Percentiles rank a stretch among this genome's conserved stretches.
phyloP scores from a whole-genome alignment of 2,888 invertebrate species.

The Pammene aurita region DNA sequence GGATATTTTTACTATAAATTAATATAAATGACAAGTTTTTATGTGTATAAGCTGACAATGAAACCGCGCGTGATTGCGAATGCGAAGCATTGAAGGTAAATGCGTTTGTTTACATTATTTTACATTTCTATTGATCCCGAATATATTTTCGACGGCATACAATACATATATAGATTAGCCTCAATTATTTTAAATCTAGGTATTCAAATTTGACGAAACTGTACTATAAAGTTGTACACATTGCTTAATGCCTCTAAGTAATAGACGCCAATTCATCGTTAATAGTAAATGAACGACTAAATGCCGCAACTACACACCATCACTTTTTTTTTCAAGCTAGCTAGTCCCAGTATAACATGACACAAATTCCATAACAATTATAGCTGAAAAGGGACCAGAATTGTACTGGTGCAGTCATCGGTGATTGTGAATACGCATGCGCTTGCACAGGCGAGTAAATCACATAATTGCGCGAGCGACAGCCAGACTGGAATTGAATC shows the following conservation, averaged over 20 bases:
- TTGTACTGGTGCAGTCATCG: not conserved
- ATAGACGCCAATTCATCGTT: constrained; percentile 11
- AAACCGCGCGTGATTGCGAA: no score
- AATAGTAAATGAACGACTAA: constrained; percentile 9
- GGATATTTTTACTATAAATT: no score
- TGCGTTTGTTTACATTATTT: no score
- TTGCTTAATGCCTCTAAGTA: constrained; percentile 2
- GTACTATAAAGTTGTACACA: constrained; percentile 1
- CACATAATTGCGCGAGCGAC: constrained; percentile 28
- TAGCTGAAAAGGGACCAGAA: not conserved
- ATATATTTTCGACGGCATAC: no score
- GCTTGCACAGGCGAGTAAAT: constrained; percentile 22
- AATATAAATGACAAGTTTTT: no score
- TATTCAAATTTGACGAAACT: no score
- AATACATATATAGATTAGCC: no score
- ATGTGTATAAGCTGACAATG: no score
- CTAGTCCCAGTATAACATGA: not conserved
- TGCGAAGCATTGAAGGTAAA: no score
- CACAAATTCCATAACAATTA: not conserved
- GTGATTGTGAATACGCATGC: not conserved
- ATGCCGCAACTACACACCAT: not conserved
- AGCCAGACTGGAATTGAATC: constrained; percentile 23
- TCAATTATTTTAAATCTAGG: no score
- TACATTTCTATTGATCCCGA: no score
- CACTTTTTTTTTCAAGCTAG: not conserved